phyloP scores from a whole-genome alignment of 2,797 vertebrate genomes.

The Lacerta agilis region DNA sequence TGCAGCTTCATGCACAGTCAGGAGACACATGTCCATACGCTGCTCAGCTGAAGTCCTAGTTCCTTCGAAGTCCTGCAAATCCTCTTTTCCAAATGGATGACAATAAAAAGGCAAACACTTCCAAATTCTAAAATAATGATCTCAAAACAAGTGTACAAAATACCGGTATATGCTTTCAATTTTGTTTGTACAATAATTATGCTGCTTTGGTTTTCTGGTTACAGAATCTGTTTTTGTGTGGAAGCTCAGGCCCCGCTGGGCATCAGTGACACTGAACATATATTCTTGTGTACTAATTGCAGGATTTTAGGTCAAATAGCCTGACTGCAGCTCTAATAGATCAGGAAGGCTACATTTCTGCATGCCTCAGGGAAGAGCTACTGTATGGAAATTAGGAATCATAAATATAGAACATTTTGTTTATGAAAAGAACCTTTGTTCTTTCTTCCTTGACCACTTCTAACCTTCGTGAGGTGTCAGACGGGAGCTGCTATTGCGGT shows the following conservation, averaged over 20 bases:
- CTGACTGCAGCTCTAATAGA: not conserved
- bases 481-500: fast-evolving
- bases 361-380: not conserved
- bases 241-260: not conserved
- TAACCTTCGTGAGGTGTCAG: not conserved
- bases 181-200: not conserved
- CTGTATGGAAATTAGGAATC: not conserved
- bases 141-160: not conserved
- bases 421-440: conserved; percentile 23
- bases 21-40: not conserved
- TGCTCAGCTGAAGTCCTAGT: not conserved
- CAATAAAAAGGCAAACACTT: not conserved
- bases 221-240: not conserved
- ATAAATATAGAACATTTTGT: not conserved
- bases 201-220: not conserved
- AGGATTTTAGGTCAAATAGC: not conserved
- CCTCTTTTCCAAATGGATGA: not conserved
- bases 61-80: not conserved
- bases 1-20: not conserved
- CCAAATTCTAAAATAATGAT: not conserved
- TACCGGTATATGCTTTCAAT: not conserved
- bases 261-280: not conserved
- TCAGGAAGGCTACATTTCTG: not conserved
- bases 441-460: not conserved
- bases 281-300: not conserved